Evolutionary conservation across 1,140 invertebrate genomes (phyloP), one percentile per base, ranked within the genome.

Genomic region (Archivesica marissinica): DNA sequence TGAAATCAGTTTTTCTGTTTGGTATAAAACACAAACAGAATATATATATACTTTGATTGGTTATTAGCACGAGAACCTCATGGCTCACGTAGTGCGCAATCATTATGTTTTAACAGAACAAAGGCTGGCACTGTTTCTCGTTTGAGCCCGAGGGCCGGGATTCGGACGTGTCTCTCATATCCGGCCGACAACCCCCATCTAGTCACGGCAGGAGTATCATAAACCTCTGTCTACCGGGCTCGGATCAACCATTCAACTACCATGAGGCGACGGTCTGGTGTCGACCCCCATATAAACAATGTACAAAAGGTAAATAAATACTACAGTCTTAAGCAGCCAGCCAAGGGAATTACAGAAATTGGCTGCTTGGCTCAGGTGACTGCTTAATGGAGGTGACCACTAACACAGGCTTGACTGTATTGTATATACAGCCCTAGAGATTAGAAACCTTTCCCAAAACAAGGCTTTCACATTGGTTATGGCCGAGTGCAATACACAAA

Each of bases 51-150:
- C n/a, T n/a, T n/a, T n/a, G n/a, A n/a, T n/a, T n/a, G n/a, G n/a
- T n/a, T n/a, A n/a, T n/a, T n/a, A n/a, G n/a, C n/a, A n/a, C n/a
- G n/a, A n/a, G n/a, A n/a, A n/a, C n/a, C n/a, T n/a, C n/a, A n/a
- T n/a, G n/a, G n/a, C n/a, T n/a, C n/a, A n/a, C n/a, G n/a, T n/a
- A n/a, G n/a, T n/a, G n/a, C n/a, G n/a, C n/a, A n/a, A n/a, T n/a
- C n/a, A n/a, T n/a, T n/a, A n/a, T n/a, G n/a, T n/a, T 50, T 0
- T 25, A 74, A 44, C 75, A 85, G 82, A 78, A 78, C 38, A 85
- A 77, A 70, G 72, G 72, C 7, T 85, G 82, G 82, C 82, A 85
- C 38, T 85, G 82, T 56, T 85, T 85, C 61, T 66, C 44, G 13
- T 85, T 85, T 54, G 82, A 85, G 61, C 59, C 59, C 0, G 81